Evolutionary conservation across 2,888 invertebrate genomes (phyloP).

Genomic region (Dryocosmus kuriphilus): DNA sequence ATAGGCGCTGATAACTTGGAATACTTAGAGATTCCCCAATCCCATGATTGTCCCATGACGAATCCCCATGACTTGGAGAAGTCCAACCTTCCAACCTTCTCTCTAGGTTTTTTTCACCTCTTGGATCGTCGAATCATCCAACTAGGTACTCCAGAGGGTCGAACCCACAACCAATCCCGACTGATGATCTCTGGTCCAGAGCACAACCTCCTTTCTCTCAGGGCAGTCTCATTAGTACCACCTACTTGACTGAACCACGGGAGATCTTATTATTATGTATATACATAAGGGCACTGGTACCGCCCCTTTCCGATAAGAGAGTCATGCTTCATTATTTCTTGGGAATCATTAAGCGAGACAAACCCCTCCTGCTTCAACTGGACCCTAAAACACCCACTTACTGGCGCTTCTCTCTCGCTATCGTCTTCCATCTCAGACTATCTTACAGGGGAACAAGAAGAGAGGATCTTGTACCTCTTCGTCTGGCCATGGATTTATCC

Average conservation of each 20-base stretch:
- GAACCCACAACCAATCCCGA: constrained; percentile 54
- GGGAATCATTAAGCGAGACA: constrained; percentile 50
- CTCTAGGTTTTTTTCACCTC: constrained; percentile 53
- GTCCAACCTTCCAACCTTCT: constrained; percentile 38
- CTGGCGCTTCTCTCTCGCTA: constrained; percentile 21
- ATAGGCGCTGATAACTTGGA: constrained; percentile 15
- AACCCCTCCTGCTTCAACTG: constrained; percentile 47
- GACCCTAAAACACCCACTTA: constrained; percentile 42
- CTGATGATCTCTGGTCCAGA: constrained; percentile 55
- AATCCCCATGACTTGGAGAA: constrained; percentile 21
- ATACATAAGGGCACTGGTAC: constrained; percentile 49
- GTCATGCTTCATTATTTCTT: constrained; percentile 58
- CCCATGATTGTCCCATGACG: constrained; percentile 4
- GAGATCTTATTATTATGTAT: constrained; percentile 57
- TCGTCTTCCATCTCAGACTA: constrained; percentile 22
- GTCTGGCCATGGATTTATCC: constrained; percentile 15
- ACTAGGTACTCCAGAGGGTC: constrained; percentile 52
- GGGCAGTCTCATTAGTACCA: constrained; percentile 56
- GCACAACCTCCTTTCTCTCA: constrained; percentile 56
- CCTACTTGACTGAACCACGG: constrained; percentile 47
- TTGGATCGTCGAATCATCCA: constrained; percentile 46
- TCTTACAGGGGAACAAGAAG: constrained; percentile 21
- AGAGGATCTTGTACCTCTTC: constrained; percentile 22
- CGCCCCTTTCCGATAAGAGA: constrained; percentile 58
- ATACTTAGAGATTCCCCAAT: constrained; percentile 22